Conservation (phyloP, 2,888 invertebrate species). For the Laothoe populi region DNA sequence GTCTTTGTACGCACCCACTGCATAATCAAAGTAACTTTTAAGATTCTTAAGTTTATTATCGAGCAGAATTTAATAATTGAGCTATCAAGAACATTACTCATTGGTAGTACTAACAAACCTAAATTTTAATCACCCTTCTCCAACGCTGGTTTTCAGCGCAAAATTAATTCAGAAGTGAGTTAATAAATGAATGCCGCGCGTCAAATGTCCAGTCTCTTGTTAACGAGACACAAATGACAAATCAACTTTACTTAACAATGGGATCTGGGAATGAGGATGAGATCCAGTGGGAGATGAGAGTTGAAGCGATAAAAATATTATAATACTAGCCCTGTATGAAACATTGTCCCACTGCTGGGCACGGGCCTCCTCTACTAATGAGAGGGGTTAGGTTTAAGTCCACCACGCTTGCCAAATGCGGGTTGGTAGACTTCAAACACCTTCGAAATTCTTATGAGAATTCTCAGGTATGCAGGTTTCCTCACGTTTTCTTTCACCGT, state of each 20-base stretch:
- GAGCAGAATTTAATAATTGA: background rate
- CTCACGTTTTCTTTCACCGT: too few relatives aligned
- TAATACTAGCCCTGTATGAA: too few relatives aligned
- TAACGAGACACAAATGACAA: conserved; percentile 67
- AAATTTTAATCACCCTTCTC: conserved; percentile 2
- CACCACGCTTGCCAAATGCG: too few relatives aligned
- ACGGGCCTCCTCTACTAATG: too few relatives aligned
- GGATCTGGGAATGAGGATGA: background rate
- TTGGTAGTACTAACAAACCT: background rate
- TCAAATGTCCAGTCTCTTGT: conserved; percentile 60
- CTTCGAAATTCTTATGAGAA: too few relatives aligned
- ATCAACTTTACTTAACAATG: conserved; percentile 51
- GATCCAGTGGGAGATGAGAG: conserved; percentile 6
- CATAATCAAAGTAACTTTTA: too few relatives aligned
- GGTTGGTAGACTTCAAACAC: too few relatives aligned
- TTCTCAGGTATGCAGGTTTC: too few relatives aligned
- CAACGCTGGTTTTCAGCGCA: conserved; percentile 30
- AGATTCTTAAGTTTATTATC: background rate
- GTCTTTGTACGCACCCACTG: too few relatives aligned
- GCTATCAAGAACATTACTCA: background rate
- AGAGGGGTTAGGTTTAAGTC: too few relatives aligned
- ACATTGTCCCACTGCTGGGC: too few relatives aligned
- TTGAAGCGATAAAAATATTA: background rate
- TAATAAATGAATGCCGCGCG: conserved; percentile 31
- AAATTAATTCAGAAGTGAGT: conserved; percentile 37